Evolutionary conservation across 2,797 vertebrate species (phyloP).

Genomic region (Microchirus variegatus): DNA sequence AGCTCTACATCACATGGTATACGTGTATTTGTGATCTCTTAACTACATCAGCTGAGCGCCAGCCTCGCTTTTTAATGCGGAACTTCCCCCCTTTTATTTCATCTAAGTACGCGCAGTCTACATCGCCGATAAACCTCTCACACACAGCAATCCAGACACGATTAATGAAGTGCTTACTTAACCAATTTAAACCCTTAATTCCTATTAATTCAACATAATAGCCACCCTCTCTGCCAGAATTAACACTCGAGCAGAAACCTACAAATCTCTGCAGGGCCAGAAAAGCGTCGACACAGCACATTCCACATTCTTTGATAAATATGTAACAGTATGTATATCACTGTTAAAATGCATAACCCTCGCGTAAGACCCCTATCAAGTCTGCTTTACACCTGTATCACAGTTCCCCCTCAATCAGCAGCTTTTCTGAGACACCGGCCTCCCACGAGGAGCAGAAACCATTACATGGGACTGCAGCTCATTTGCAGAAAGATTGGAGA

Average conservation of each 20-base stretch:
- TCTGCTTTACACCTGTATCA: conserved; percentile 87
- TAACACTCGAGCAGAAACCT: conserved; percentile 80
- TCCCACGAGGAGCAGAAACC: conserved; percentile 85
- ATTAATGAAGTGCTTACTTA: conserved; percentile 89
- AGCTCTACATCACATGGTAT: background rate
- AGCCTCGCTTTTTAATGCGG: conserved; percentile 37
- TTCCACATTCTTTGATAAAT: conserved; percentile 83
- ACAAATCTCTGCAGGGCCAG: conserved; percentile 75
- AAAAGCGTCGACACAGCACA: conserved; percentile 83
- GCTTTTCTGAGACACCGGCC: conserved; percentile 78
- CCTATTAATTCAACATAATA: conserved; percentile 87
- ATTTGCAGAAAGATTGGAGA: conserved; percentile 88
- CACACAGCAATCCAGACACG: conserved; percentile 68
- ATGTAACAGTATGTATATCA: conserved; percentile 86
- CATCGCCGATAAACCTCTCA: conserved; percentile 59
- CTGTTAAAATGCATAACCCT: conserved; percentile 88
- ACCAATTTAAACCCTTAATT: conserved; percentile 85
- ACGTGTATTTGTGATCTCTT: conserved; percentile 4
- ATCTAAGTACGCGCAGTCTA: conserved; percentile 28
- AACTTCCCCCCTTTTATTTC: conserved; percentile 32
- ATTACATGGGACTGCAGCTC: conserved; percentile 83
- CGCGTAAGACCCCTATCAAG: conserved; percentile 87
- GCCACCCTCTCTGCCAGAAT: conserved; percentile 82
- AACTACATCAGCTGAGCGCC: conserved; percentile 3
- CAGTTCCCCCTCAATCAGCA: conserved; percentile 88